Base-by-base conservation (phyloP, 1,140 invertebrate genomes). In the Bathynomus jamesi region DNA sequence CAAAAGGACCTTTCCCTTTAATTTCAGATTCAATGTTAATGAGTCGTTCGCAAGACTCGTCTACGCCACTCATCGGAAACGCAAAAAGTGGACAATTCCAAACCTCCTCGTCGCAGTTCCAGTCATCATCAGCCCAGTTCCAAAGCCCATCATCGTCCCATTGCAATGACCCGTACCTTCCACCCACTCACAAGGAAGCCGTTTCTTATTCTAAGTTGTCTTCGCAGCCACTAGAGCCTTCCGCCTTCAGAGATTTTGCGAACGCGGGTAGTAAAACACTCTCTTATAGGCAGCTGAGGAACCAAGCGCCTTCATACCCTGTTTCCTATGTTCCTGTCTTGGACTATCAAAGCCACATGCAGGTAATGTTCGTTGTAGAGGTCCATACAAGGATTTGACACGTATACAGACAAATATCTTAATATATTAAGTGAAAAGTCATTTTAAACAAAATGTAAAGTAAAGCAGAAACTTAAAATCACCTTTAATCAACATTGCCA, bases 1-100 rank as follows among this genome's bases (percentile, higher is more conserved):
- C 7, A 40, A 40, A 40, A 8, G 32, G 7, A 40, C n/a, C n/a
- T n/a, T n/a, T n/a, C n/a, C n/a, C n/a, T n/a, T n/a, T n/a, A n/a
- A n/a, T 61, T 46, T 8, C 53, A 69, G 67, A 69, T 17, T 69
- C 67, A 10, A 69, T 69, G n/a, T 17, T 69, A 25, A 69, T 69
- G 67, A 69, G 67, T 28, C 32, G 67, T 17, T 69, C 67, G 1
- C 67, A 69, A 61, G 67, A 69, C n/a, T 69, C 67, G 4, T 61
- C 60, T 29, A 69, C 67, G 4, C 67, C 67, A 2, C 28, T 69
- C 21, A 53, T 69, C 13, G 61, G 5, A n/a, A 61, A 25, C 5
- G 24, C 46, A 28, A 69, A 30, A 13, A 17, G 46, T 3, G 21
- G 21, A 53, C 40, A 53, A 53, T 53, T 17, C 21, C 40, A 53